phyloP scores from a whole-genome alignment of 2,888 invertebrate species.

The Frankliniella intonsa region DNA sequence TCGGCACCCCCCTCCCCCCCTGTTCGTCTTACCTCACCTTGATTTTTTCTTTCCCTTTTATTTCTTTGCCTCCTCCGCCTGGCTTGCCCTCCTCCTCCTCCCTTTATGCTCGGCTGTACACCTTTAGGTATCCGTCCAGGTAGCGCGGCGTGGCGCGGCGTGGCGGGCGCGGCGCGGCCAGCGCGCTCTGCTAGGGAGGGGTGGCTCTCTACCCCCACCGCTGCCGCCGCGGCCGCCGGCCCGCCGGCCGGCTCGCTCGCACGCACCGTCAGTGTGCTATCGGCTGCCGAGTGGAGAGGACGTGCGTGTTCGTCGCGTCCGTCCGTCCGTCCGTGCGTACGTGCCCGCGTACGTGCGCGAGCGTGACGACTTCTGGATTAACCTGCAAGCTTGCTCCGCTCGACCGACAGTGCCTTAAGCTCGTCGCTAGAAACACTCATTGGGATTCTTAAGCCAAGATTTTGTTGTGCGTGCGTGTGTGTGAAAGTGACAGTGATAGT shows the following conservation, averaged over 20 bases:
- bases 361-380: background rate
- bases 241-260: background rate
- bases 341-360: background rate
- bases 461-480: background rate
- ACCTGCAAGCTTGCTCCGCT: background rate
- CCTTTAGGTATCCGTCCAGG: slow-evolving; percentile 12
- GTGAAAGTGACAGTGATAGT: background rate
- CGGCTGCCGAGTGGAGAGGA: background rate
- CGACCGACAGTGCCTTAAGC: background rate
- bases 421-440: no score
- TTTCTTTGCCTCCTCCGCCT: background rate
- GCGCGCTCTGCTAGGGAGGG: background rate
- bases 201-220: background rate
- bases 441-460: no score
- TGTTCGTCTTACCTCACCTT: slow-evolving; percentile 4
- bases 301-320: background rate
- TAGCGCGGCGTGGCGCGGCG: background rate
- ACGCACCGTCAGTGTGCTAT: background rate
- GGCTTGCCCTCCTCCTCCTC: background rate
- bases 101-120: background rate
- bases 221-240: background rate
- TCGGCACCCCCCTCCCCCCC: background rate
- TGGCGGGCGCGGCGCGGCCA: background rate
- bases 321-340: background rate
- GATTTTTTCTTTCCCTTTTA: slow-evolving; percentile 13